Percentiles rank a stretch among this genome's conserved stretches.
Conservation (phyloP, 1,140 invertebrate genomes). For the Drosophila pallidifrons region DNA sequence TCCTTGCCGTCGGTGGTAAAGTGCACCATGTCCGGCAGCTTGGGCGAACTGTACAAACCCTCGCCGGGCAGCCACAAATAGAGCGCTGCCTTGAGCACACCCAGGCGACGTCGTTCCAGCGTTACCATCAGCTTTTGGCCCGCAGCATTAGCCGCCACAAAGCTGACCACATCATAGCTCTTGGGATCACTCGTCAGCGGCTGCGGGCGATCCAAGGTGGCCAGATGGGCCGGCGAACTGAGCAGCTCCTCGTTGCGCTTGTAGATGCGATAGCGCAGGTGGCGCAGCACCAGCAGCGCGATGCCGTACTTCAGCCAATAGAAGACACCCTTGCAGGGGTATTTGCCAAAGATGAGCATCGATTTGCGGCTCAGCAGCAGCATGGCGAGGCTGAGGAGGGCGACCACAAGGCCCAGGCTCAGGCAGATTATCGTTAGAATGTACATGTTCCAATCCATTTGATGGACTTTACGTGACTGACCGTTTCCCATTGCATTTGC, state of each 20-base stretch:
- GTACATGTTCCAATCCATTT: slow-evolving; percentile 40
- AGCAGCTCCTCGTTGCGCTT: slow-evolving; percentile 59
- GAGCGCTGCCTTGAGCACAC: slow-evolving; percentile 69
- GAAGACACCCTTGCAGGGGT: slow-evolving; percentile 74
- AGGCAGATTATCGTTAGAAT: slow-evolving; percentile 35
- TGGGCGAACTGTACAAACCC: slow-evolving; percentile 57
- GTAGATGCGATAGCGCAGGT: slow-evolving; percentile 70
- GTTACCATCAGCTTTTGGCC: slow-evolving; percentile 72
- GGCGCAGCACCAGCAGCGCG: slow-evolving; percentile 61
- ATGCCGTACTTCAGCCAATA: slow-evolving; percentile 70
- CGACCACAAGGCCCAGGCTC: slow-evolving; percentile 35
- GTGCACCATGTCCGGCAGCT: slow-evolving; percentile 75
- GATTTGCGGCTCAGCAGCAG: slow-evolving; percentile 64
- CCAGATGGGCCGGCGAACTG: slow-evolving; percentile 50
- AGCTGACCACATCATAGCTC: slow-evolving; percentile 78
- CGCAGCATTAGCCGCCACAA: slow-evolving; percentile 69
- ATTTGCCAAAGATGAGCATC: slow-evolving; percentile 73
- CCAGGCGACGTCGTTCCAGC: slow-evolving; percentile 65
- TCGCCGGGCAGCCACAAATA: slow-evolving; percentile 70
- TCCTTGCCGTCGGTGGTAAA: slow-evolving; percentile 69
- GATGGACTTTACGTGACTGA: slow-evolving; percentile 46
- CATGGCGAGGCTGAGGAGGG: slow-evolving; percentile 39
- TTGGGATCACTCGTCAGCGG: slow-evolving; percentile 65
- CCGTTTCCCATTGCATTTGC: background rate
- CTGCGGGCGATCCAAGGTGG: slow-evolving; percentile 66